These are phyloP conservation scores for Zosterops hypoxanthus DNA, from an alignment of 2,113 vertebrate genomes.

Conservation along the genomic window DNA sequence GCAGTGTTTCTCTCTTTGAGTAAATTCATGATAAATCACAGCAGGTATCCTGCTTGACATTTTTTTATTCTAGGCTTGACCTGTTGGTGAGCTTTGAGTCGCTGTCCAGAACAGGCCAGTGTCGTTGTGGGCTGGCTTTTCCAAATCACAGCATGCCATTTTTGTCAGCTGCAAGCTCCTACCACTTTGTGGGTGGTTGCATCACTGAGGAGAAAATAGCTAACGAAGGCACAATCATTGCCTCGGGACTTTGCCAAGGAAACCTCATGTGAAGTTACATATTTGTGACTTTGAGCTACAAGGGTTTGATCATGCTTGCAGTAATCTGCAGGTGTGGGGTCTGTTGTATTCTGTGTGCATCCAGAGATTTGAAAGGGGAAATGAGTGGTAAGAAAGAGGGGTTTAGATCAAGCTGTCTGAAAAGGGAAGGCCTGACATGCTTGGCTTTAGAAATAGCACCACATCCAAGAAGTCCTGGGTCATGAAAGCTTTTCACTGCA, in stretches of 20 bases:
- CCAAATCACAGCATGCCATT: neutral
- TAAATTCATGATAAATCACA: neutral
- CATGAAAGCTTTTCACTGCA: neutral
- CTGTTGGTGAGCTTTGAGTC: neutral
- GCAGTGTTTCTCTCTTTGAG: neutral
- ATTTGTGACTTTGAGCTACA: neutral
- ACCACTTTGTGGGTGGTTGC: neutral
- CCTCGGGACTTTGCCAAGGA: neutral
- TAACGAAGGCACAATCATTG: neutral
- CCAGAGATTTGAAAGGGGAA: neutral
- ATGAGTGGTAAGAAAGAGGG: neutral
- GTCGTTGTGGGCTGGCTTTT: neutral
- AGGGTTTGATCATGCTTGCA: neutral
- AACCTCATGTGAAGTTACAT: neutral
- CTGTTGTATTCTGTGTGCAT: neutral
- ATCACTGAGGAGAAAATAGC: slow-evolving; percentile 21
- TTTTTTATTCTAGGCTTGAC: neutral
- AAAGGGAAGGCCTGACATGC: neutral
- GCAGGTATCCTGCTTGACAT: neutral
- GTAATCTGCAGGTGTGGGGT: neutral
- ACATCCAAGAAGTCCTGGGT: neutral
- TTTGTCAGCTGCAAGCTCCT: slow-evolving; percentile 13
- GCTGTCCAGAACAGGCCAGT: neutral
- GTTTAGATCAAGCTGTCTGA: neutral
- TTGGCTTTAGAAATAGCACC: neutral